phyloP scores from a whole-genome alignment of 2,888 invertebrate species.

The Trilocha varians region DNA sequence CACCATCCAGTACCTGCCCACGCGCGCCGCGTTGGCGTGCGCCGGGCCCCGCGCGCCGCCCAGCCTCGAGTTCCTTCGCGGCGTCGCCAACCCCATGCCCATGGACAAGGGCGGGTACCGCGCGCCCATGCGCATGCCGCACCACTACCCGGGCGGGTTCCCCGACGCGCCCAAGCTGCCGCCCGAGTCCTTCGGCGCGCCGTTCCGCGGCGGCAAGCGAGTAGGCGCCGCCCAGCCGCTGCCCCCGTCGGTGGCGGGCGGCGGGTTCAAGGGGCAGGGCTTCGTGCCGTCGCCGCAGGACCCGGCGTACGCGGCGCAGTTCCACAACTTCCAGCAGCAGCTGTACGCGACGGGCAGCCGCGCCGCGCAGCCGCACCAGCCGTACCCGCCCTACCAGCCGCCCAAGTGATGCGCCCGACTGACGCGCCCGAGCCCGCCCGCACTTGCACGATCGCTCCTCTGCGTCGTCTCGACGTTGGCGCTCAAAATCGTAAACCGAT shows the following conservation, averaged over 20 bases:
- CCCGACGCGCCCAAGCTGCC: slow-evolving; percentile 63
- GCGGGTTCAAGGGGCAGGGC: slow-evolving; percentile 82
- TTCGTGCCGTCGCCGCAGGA: slow-evolving; percentile 90
- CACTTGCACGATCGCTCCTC: slow-evolving; percentile 17
- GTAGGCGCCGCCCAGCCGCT: slow-evolving; percentile 77
- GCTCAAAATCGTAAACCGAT: background rate
- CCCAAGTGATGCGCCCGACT: slow-evolving; percentile 52
- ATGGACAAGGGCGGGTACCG: slow-evolving; percentile 83
- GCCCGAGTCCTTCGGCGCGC: slow-evolving; percentile 51
- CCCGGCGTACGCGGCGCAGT: slow-evolving; percentile 95
- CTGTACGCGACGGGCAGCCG: slow-evolving; percentile 85
- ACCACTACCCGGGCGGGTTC: slow-evolving; percentile 62
- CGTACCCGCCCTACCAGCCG: slow-evolving; percentile 64
- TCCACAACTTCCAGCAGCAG: slow-evolving; percentile 96
- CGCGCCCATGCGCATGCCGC: slow-evolving; percentile 64
- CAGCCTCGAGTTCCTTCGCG: slow-evolving; percentile 90
- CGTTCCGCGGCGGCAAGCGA: slow-evolving; percentile 55
- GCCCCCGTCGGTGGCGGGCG: slow-evolving; percentile 81
- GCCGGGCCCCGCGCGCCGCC: slow-evolving; percentile 85
- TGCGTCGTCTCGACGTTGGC: too few relatives aligned
- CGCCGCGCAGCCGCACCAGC: slow-evolving; percentile 56
- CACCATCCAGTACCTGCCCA: slow-evolving; percentile 97
- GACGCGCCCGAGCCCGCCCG: slow-evolving; percentile 10
- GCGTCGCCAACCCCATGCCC: slow-evolving; percentile 88
- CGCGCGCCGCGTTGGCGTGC: slow-evolving; percentile 88